phyloP scores from a whole-genome alignment of 2,888 invertebrate species.

The Bugulina stolonifera region DNA sequence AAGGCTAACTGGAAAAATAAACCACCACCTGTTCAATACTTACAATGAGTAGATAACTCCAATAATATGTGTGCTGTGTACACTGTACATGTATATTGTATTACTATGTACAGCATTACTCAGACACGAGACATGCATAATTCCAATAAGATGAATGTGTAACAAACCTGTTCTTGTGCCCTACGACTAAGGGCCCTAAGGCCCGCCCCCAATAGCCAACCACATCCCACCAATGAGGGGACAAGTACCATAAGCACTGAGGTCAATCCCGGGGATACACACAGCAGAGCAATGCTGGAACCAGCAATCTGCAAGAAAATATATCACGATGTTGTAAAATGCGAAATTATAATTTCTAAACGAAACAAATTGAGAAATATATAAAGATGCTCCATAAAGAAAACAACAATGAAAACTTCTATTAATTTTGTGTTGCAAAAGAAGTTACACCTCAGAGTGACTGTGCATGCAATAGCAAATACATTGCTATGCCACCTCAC shows the following conservation, averaged over 20 bases:
- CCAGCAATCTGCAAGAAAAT: slow-evolving; percentile 58
- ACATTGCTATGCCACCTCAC: slow-evolving; percentile 57
- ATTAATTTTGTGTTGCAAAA: too few relatives aligned
- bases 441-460: too few relatives aligned
- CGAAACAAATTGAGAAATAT: too few relatives aligned
- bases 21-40: not conserved
- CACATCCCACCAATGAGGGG: slow-evolving; percentile 77
- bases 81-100: too few relatives aligned
- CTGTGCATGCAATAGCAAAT: too few relatives aligned
- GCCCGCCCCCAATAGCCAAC: slow-evolving; percentile 72
- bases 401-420: too few relatives aligned
- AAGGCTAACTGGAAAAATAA: slow-evolving; percentile 64
- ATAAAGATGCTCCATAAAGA: too few relatives aligned
- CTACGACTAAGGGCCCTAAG: slow-evolving; percentile 70
- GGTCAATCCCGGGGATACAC: slow-evolving; percentile 86
- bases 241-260: slow-evolving; percentile 75
- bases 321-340: too few relatives aligned
- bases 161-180: slow-evolving; percentile 72
- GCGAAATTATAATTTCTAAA: too few relatives aligned
- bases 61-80: not conserved
- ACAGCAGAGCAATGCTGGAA: slow-evolving; percentile 69
- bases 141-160: not conserved
- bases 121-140: not conserved
- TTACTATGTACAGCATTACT: too few relatives aligned
- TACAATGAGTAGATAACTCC: not conserved